Evolutionary conservation across 2,888 invertebrate species (phyloP), one percentile per base, ranked within the genome.

Genomic region (Drosophila pseudotalamancana): DNA sequence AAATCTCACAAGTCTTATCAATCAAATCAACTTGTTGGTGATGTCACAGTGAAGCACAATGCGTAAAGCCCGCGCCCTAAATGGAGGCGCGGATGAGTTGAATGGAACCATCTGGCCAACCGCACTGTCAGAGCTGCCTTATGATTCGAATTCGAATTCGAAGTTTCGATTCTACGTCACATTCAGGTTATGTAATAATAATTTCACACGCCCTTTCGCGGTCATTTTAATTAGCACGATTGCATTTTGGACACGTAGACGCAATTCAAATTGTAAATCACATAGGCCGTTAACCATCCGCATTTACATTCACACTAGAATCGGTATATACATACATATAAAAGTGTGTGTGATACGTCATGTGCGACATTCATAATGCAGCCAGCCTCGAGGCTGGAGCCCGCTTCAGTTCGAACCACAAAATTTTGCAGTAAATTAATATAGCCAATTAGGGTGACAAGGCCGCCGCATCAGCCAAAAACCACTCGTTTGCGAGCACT

Each of bases 191-290:
- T 72, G 70, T 65, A 78, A 84, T 65, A 78, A 84, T 84, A 75
- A 81, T 84, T 84, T 81, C 77, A 67, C 78, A 83, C 80, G 82
- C 77, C 71, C 75, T 62, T 64, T 70, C 82, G 86, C 86, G 86
- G 83, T 83, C 80, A 76, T 66, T 83, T 83, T 78, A 84, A 84
- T 84, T 84, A 86, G 78, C 86, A 69, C 76, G 86, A 85, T 75
- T 82, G 79, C 71, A 83, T 82, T 77, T 84, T 76, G 78, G 73
- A 76, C 81, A 82, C 81, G 81, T 82, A 63, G 43, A 64, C 64
- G 67, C 73, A 69, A 81, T 81, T 84, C 69, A 54, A 73, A 78
- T 71, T 69, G 84, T 84, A 81, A 81, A 76, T 81, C 81, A 84
- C 66, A 71, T 76, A 62, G 76, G 70, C 80, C 50, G 65, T 61